Evolutionary conservation across 1,140 invertebrate genomes (phyloP).

Genomic region (Zaprionus africanus): DNA sequence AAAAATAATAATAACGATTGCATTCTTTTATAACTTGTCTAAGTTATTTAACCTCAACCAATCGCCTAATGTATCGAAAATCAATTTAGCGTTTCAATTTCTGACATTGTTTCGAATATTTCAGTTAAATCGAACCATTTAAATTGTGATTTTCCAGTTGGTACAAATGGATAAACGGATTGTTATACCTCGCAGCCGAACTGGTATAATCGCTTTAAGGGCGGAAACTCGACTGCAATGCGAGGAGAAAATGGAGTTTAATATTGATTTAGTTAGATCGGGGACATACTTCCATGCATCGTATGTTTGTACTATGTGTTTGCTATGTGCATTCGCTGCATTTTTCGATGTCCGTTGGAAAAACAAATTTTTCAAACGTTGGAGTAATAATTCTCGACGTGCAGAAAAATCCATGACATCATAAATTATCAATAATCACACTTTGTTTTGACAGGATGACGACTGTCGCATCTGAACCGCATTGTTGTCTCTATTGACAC

Average conservation of each 20-base stretch:
- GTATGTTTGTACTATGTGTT: not conserved
- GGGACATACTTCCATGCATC: not conserved
- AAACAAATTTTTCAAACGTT: constrained; percentile 37
- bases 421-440: constrained; percentile 84
- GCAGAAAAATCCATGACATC: constrained; percentile 78
- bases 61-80: not conserved
- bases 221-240: constrained; percentile 3
- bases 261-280: not conserved
- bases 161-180: not conserved
- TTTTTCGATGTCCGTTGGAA: constrained; percentile 24
- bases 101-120: not conserved
- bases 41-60: not conserved
- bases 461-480: constrained; percentile 73
- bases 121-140: not conserved
- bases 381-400: constrained; percentile 60
- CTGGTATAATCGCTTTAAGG: constrained; percentile 1
- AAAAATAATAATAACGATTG: not conserved
- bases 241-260: not conserved
- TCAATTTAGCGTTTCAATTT: constrained; percentile 4
- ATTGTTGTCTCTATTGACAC: constrained; percentile 70
- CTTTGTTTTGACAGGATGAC: constrained; percentile 83
- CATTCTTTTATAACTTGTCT: not conserved
- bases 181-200: not conserved
- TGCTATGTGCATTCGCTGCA: constrained; percentile 9
- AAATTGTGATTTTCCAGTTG: constrained; percentile 1